These are phyloP conservation scores for Zonitis immaculata DNA, from an alignment of 2,888 invertebrate species.

Conservation along the genomic window DNA sequence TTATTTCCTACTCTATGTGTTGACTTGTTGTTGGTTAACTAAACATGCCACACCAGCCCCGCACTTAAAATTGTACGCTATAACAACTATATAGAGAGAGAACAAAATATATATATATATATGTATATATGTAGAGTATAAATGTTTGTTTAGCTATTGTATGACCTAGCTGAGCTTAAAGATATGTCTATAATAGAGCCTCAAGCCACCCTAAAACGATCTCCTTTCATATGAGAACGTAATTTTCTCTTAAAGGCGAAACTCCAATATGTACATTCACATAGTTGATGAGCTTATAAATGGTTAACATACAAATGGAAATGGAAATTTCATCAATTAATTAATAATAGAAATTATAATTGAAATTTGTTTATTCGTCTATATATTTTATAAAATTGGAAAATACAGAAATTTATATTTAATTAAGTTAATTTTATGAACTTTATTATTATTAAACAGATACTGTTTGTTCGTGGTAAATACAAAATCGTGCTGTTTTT, in stretches of 20 bases:
- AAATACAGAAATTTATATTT: no score
- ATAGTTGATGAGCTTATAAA: constrained; percentile 21
- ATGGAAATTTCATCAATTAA: constrained; percentile 14
- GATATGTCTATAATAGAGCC: constrained; percentile 12
- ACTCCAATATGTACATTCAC: constrained; percentile 11
- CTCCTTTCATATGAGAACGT: constrained; percentile 16
- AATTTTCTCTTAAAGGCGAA: constrained; percentile 19
- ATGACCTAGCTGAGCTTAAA: constrained; percentile 11
- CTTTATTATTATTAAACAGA: no score
- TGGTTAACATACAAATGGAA: constrained; percentile 15
- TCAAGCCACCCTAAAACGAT: constrained; percentile 18
- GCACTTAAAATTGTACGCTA: constrained; percentile 19
- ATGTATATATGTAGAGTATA: no score
- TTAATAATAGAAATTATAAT: constrained; percentile 6
- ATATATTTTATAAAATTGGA: no score
- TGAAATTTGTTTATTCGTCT: constrained; percentile 1
- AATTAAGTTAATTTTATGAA: no score
- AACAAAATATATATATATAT: no score
- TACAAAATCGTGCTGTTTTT: no score
- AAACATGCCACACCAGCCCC: constrained; percentile 5
- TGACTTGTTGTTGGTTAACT: not conserved
- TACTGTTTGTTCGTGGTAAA: no score
- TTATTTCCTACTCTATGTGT: not conserved
- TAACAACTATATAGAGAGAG: constrained; percentile 18
- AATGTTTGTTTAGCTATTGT: constrained; percentile 23